Base-by-base conservation (phyloP, 1,140 invertebrate genomes). In the Conopomorpha cramerella region DNA sequence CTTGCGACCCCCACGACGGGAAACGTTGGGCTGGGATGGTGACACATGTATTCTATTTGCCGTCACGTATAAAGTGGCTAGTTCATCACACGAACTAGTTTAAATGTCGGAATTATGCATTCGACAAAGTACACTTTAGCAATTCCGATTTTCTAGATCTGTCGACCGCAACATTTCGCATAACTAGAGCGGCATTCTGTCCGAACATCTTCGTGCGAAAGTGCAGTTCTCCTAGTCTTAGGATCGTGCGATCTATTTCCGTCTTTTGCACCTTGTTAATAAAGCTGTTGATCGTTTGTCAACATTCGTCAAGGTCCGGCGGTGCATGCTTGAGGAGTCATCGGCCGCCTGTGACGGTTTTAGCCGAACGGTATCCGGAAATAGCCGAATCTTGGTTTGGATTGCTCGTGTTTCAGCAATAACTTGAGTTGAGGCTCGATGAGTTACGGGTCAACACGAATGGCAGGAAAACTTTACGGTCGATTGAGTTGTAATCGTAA, bases 271-370 rank as follows among this genome's bases (percentile, higher is more conserved):
- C 19, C 4, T 4, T 23, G 19, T n/a, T n/a, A n/a, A n/a, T n/a
- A 23, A 6, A 23, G 19, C 4, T 4, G 19, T 23, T 23, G 4
- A 23, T 4, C 19, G 10, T 4, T 10, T 4, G 19, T 23, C 4
- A 10, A 6, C 4, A 4, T 6, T 4, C 50, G 52, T 58, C 52
- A 64, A 65, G 55, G 58, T 66, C 55, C 55, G 51, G 49, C 45
- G 53, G 51, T 52, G 61, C 61, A 59, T 67, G 53, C 54, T 52
- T 45, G 35, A 38, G 61, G 56, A 68, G 67, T 72, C 67, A 72
- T 70, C 63, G 67, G 52, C 67, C 67, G 62, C 45, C 38, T 43
- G 16, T 43, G 51, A 59, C 63, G 57, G 54, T 67, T 62, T 65
- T 72, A 72, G 60, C 56, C 60, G 62, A 67, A 63, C 53, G 32